Evolutionary conservation across 2,888 invertebrate species (phyloP).

Genomic region (Strigamia maritima): DNA sequence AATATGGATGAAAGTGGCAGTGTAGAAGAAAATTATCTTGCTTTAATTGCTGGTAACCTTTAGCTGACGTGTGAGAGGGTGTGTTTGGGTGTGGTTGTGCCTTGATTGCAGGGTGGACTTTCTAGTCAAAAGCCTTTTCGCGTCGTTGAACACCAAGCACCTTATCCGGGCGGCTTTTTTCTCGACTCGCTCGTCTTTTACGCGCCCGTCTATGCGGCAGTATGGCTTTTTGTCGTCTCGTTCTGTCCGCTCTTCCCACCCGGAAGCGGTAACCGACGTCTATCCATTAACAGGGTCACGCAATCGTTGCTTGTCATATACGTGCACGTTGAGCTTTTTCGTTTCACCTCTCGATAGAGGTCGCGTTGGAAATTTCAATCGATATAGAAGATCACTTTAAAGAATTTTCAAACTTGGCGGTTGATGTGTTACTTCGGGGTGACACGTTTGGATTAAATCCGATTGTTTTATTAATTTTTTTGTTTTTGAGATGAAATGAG

Average conservation of each 20-base stretch:
- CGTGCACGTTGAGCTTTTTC: background rate
- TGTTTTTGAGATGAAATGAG: background rate
- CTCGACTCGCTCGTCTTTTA: background rate
- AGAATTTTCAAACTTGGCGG: too few species aligned
- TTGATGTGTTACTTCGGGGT: too few species aligned
- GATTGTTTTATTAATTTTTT: background rate
- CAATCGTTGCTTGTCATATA: constrained; percentile 7
- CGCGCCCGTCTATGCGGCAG: background rate
- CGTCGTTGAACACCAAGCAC: constrained; percentile 31
- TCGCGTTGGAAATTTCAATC: background rate
- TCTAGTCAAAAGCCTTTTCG: constrained; percentile 12
- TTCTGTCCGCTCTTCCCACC: background rate
- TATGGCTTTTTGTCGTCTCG: background rate
- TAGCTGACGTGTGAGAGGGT: constrained; percentile 25
- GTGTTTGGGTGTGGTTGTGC: background rate
- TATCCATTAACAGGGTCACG: constrained; percentile 18
- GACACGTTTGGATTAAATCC: background rate
- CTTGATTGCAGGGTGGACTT: constrained; percentile 30
- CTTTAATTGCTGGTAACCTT: constrained; percentile 16
- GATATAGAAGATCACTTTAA: background rate
- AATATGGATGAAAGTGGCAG: background rate
- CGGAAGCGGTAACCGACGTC: background rate
- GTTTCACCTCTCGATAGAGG: background rate
- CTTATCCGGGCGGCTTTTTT: constrained; percentile 8
- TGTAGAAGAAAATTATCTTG: background rate